A percentile compares a stretch with the other conserved stretches of the same genome.
Conservation (phyloP, 1,140 invertebrate genomes). For the Eufriesea mexicana region DNA sequence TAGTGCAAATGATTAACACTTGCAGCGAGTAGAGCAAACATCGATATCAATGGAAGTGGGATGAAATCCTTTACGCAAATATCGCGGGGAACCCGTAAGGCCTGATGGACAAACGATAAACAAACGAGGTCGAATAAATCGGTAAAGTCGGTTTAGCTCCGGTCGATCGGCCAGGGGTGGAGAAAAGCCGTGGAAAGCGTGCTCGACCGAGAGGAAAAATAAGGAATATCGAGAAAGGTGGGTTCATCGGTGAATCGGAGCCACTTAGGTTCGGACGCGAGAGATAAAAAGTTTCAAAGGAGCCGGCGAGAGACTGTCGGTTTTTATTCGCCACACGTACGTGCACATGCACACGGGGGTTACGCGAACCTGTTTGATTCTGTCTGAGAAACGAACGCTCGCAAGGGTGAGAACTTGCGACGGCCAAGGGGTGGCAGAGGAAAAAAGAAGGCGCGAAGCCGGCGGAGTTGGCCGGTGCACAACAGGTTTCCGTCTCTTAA, state of each 20-base stretch:
- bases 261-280: background rate
- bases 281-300: conserved; percentile 49
- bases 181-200: background rate
- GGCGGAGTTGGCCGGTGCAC: conserved; percentile 39
- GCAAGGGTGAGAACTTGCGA: conserved; percentile 58
- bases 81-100: background rate
- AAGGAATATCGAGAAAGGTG: background rate
- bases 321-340: conserved; percentile 45
- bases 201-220: background rate
- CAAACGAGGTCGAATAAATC: background rate
- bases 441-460: conserved; percentile 52
- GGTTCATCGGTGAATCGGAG: background rate
- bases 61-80: too few relatives aligned
- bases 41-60: too few relatives aligned
- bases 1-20: too few relatives aligned
- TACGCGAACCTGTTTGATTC: conserved; percentile 67
- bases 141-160: too few relatives aligned
- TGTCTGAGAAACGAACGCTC: conserved; percentile 60
- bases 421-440: background rate
- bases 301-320: conserved; percentile 30
- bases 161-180: background rate
- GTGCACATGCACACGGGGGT: background rate
- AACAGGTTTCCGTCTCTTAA: conserved; percentile 66
- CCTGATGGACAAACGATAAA: background rate
- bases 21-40: too few relatives aligned